These are phyloP conservation scores for Ischnus inquisitorius DNA, from an alignment of 2,888 invertebrate species.

Conservation along the genomic window DNA sequence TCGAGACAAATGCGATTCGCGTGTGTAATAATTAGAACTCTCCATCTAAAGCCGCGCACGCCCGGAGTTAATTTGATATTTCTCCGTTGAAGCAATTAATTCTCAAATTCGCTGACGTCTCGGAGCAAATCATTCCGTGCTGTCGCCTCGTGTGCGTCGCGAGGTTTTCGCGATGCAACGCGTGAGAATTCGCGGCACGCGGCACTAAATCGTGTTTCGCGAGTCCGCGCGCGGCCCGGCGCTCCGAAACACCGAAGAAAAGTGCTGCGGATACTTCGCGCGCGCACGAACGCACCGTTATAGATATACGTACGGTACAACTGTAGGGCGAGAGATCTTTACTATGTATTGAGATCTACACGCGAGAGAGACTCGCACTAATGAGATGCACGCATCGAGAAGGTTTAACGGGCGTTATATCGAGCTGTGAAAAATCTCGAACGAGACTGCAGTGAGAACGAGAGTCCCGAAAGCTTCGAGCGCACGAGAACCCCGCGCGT, in stretches of 20 bases:
- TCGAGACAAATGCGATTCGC: not conserved
- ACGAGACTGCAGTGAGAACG: constrained; percentile 40
- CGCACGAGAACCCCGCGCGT: not conserved
- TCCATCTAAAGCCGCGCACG: not conserved
- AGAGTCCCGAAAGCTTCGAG: constrained; percentile 9
- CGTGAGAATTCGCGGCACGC: constrained; percentile 65
- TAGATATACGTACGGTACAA: not conserved
- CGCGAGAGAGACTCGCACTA: constrained; percentile 58
- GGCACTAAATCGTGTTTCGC: constrained; percentile 67
- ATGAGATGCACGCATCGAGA: constrained; percentile 70
- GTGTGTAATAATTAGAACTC: constrained; percentile 14
- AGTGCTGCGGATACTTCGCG: not conserved
- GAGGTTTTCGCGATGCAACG: constrained; percentile 4
- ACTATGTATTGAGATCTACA: constrained; percentile 13
- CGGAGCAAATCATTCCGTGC: constrained; percentile 45
- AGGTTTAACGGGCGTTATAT: constrained; percentile 45
- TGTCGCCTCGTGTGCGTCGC: constrained; percentile 29
- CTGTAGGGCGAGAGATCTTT: not conserved
- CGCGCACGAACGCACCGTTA: not conserved
- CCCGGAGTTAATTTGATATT: constrained; percentile 40
- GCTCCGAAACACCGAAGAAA: constrained; percentile 37
- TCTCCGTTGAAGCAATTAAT: constrained; percentile 36
- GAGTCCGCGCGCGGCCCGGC: constrained; percentile 50
- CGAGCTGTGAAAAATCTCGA: constrained; percentile 43
- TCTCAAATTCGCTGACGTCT: constrained; percentile 54